phyloP scores from a whole-genome alignment of 2,888 invertebrate genomes.

The Baccha elongata region DNA sequence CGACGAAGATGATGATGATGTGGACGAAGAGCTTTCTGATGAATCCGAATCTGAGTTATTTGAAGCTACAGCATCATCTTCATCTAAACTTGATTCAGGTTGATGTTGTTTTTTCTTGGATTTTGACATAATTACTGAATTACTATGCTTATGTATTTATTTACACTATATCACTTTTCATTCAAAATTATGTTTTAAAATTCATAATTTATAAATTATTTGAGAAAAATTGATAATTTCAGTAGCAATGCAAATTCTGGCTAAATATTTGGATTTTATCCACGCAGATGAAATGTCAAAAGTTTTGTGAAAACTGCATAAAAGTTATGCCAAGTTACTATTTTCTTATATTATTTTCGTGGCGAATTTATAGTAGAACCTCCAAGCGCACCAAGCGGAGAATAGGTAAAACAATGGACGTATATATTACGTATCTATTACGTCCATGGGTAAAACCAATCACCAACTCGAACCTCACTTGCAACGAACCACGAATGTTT shows the following conservation, averaged over 20 bases:
- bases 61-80: slow-evolving; percentile 13
- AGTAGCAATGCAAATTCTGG: slow-evolving; percentile 39
- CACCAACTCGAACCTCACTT: no score
- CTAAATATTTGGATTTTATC: slow-evolving; percentile 31
- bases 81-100: slow-evolving; percentile 35
- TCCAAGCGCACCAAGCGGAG: no score
- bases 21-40: slow-evolving; percentile 58
- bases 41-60: slow-evolving; percentile 49
- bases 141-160: not conserved
- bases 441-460: no score
- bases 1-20: slow-evolving; percentile 63
- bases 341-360: no score
- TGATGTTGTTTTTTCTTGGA: slow-evolving; percentile 46
- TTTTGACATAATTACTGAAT: slow-evolving; percentile 53
- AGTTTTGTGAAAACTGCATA: no score
- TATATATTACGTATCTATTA: no score
- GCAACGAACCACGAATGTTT: no score
- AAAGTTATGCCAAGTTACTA: not conserved
- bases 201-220: slow-evolving; percentile 18
- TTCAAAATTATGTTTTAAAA: not conserved
- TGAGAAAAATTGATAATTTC: slow-evolving; percentile 43
- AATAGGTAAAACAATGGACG: no score
- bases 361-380: no score
- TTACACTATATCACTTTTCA: not conserved
- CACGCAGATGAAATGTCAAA: slow-evolving; percentile 17